Percentiles rank a stretch among this genome's conserved stretches.
Conservation (phyloP, 2,888 invertebrate species). For the Cylloceria caligata region DNA sequence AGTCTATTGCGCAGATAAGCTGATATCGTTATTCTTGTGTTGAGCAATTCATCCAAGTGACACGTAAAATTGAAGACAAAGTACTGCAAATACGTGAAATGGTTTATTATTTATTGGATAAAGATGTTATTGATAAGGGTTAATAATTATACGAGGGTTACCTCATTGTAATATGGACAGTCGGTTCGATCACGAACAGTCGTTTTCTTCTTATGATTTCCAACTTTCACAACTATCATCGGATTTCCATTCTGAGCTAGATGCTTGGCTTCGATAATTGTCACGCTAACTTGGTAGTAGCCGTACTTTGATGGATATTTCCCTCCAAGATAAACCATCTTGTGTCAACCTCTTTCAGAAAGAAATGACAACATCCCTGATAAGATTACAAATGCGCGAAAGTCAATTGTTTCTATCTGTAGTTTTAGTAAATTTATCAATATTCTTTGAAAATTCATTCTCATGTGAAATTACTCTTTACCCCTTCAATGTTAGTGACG, state of each 20-base stretch:
- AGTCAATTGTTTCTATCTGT: conserved; percentile 37
- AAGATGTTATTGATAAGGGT: not conserved
- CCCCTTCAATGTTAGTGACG: no score
- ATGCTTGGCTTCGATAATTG: conserved; percentile 89
- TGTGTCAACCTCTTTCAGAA: not conserved
- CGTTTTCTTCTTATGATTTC: conserved; percentile 87
- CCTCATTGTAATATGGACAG: conserved; percentile 90
- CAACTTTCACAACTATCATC: conserved; percentile 88
- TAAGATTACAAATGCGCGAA: not conserved
- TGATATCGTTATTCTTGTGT: conserved; percentile 87
- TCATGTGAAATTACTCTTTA: no score
- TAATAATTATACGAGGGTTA: conserved; percentile 74
- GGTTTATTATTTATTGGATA: not conserved
- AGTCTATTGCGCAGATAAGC: conserved; percentile 83
- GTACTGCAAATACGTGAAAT: conserved; percentile 85
- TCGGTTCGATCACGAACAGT: conserved; percentile 86
- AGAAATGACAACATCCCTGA: conserved; percentile 7
- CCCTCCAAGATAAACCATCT: conserved; percentile 55
- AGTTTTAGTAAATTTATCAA: no score
- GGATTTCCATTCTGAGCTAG: conserved; percentile 86
- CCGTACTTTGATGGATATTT: conserved; percentile 68
- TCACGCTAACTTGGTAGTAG: conserved; percentile 87
- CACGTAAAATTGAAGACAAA: conserved; percentile 89
- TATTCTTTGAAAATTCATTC: no score
- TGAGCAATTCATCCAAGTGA: conserved; percentile 86